These are phyloP conservation scores for Trematocara variabile DNA, from an alignment of 2,113 vertebrate genomes.

Conservation along the genomic window DNA sequence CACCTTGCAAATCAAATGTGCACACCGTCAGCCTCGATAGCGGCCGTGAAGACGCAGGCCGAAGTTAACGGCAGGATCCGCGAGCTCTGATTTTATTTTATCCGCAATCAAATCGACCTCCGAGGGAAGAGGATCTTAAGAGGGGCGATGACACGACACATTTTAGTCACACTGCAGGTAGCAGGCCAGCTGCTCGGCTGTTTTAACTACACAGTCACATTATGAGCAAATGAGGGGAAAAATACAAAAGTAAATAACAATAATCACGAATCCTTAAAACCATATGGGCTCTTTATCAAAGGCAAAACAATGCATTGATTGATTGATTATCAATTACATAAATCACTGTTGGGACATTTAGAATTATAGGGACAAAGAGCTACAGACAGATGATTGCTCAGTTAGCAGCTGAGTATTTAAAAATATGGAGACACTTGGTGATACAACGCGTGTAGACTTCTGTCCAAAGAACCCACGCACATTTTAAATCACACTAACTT, in stretches of 20 bases:
- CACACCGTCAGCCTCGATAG: slow-evolving; percentile 17
- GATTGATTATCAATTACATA: neutral
- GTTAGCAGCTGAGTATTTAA: neutral
- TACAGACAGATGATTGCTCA: neutral
- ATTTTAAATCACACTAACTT: neutral
- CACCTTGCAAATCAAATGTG: slow-evolving; percentile 61
- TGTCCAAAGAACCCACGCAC: neutral
- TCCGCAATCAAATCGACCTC: slow-evolving; percentile 37
- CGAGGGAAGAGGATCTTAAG: neutral
- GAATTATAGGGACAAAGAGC: neutral
- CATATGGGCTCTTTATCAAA: neutral
- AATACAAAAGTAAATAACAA: neutral
- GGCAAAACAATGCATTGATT: neutral
- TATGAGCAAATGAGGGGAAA: neutral
- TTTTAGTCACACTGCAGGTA: slow-evolving; percentile 34
- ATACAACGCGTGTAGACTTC: neutral
- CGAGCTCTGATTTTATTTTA: slow-evolving; percentile 45
- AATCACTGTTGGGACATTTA: neutral
- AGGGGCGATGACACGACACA: slow-evolving; percentile 60
- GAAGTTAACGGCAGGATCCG: slow-evolving; percentile 33
- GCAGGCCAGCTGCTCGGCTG: neutral
- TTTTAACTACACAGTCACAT: neutral
- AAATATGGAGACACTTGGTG: neutral
- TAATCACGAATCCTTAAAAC: neutral
- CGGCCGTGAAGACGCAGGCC: slow-evolving; percentile 1